Evolutionary conservation across 1,140 invertebrate genomes (phyloP).

Genomic region (Marisa cornuarietis): DNA sequence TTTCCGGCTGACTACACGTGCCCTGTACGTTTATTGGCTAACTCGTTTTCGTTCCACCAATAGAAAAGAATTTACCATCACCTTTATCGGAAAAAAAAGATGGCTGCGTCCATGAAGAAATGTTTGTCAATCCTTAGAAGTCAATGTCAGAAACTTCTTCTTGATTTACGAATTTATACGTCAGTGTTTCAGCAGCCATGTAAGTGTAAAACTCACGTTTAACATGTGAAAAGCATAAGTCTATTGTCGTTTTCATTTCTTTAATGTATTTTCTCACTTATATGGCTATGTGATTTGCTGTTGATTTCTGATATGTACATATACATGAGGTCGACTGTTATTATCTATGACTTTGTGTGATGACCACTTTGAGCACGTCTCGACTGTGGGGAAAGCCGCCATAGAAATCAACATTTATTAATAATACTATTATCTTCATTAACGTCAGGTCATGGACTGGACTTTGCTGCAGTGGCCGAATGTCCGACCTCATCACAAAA

Average conservation of each 20-base stretch:
- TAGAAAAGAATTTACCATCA: not conserved
- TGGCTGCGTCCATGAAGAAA: conserved; percentile 17
- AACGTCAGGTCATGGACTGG: not conserved
- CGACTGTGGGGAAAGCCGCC: too few relatives aligned
- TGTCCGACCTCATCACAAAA: not conserved
- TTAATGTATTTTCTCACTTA: too few relatives aligned
- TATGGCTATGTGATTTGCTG: too few relatives aligned
- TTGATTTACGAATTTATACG: conserved; percentile 6
- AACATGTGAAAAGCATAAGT: too few relatives aligned
- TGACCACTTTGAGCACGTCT: too few relatives aligned
- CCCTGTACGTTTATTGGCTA: conserved; percentile 2
- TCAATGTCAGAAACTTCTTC: conserved; percentile 5
- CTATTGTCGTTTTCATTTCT: too few relatives aligned
- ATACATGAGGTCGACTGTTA: too few relatives aligned
- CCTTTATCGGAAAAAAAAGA: conserved; percentile 2
- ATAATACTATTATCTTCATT: not conserved
- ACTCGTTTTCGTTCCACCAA: not conserved
- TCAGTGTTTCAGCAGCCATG: conserved; percentile 1
- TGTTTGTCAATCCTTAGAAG: not conserved
- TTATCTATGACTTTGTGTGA: too few relatives aligned
- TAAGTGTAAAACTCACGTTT: not conserved
- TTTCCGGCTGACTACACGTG: not conserved
- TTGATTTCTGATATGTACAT: too few relatives aligned
- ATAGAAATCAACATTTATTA: too few relatives aligned
- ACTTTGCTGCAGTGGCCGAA: not conserved